These are phyloP conservation scores for Pogonomyrmex californicus DNA, from an alignment of 1,140 invertebrate species.

Conservation along the genomic window DNA sequence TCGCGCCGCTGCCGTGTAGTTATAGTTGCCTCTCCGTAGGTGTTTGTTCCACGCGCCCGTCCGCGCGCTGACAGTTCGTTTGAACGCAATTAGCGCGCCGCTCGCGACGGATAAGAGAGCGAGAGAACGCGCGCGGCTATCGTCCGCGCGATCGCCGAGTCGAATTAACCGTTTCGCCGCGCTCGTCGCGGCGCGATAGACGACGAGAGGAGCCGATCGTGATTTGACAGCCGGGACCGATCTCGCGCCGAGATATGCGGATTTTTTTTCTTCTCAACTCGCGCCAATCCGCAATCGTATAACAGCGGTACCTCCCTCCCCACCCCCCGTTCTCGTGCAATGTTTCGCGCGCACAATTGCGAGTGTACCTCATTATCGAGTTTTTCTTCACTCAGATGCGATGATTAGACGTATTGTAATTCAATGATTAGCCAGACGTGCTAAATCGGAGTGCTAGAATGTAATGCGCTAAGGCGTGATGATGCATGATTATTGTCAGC, in stretches of 20 bases:
- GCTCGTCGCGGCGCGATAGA: conserved; percentile 23
- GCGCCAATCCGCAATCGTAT: neutral
- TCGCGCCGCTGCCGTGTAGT: conserved; percentile 34
- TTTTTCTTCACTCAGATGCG: neutral
- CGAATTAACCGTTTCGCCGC: conserved; percentile 78
- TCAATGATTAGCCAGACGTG: too few relatives aligned
- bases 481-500: neutral
- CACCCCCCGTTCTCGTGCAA: neutral
- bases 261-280: conserved; percentile 35
- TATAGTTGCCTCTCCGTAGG: conserved; percentile 49
- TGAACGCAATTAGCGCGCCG: conserved; percentile 85
- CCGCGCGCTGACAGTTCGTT: conserved; percentile 85
- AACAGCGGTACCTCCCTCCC: neutral
- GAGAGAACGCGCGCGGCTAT: conserved; percentile 72
- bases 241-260: neutral
- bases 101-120: conserved; percentile 72
- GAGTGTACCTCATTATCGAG: neutral
- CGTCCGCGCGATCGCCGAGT: conserved; percentile 78
- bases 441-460: neutral
- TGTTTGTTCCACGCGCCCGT: conserved; percentile 73
- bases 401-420: neutral
- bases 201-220: neutral
- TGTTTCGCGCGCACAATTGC: neutral
- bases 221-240: conserved; percentile 27
- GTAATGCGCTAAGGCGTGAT: neutral